Conservation (phyloP, 1,140 invertebrate species). For the Oedothorax gibbosus region DNA sequence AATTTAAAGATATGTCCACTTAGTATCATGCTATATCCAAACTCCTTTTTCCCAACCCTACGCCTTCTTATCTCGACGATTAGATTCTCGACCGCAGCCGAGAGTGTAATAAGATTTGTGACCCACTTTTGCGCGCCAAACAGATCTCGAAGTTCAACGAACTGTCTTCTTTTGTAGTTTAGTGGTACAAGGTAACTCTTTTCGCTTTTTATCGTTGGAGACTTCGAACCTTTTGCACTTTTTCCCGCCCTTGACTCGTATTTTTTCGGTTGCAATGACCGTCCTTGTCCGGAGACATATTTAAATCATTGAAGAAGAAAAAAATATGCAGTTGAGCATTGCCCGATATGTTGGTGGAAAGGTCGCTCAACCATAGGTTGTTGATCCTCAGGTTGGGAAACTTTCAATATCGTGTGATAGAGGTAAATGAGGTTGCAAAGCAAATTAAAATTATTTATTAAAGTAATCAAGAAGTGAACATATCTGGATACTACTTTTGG, state of each 20-base stretch:
- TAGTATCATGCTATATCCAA: no score
- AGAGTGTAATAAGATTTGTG: slow-evolving; percentile 15
- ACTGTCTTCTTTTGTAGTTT: slow-evolving; percentile 51
- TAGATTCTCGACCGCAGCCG: slow-evolving; percentile 10
- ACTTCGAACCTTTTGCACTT: slow-evolving; percentile 35
- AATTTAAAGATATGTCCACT: no score
- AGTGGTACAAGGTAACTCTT: slow-evolving; percentile 55
- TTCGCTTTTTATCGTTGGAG: slow-evolving; percentile 26
- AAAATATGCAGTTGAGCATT: background rate
- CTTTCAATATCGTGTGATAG: background rate
- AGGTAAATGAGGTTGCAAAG: no score
- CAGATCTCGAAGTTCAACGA: slow-evolving; percentile 48
- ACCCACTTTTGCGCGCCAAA: slow-evolving; percentile 21
- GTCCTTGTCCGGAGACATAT: slow-evolving; percentile 37
- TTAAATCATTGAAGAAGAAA: background rate
- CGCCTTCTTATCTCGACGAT: slow-evolving; percentile 16
- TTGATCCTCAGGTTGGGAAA: slow-evolving; percentile 15
- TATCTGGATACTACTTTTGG: no score
- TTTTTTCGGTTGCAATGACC: slow-evolving; percentile 44
- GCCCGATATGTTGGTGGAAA: slow-evolving; percentile 21
- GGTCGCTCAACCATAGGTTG: background rate
- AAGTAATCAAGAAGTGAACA: no score
- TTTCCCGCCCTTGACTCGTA: slow-evolving; percentile 49
- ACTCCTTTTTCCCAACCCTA: no score
- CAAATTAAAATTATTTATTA: no score